phyloP scores from a whole-genome alignment of 2,797 vertebrate genomes.

The Danio jaintianensis region DNA sequence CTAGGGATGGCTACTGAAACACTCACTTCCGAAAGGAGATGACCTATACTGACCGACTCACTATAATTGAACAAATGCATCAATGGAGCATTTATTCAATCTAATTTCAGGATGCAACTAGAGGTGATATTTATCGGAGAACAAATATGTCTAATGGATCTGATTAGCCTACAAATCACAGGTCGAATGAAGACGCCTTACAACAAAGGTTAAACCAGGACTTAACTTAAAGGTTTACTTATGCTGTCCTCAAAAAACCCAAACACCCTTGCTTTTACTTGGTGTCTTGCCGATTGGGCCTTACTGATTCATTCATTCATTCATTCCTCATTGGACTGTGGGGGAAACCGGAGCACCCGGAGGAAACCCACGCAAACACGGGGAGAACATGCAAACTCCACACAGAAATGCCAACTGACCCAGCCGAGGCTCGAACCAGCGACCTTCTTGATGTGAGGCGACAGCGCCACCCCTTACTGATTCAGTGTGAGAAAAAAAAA shows the following conservation, averaged over 20 bases:
- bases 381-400: too few species aligned
- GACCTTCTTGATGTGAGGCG: too few species aligned
- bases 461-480: too few species aligned
- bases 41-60: slow-evolving; percentile 9
- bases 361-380: too few species aligned
- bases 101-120: slow-evolving; percentile 41
- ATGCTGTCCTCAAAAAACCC: slow-evolving; percentile 21
- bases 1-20: background rate
- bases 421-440: too few species aligned
- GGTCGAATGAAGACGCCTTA: slow-evolving; percentile 5
- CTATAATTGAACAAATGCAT: slow-evolving; percentile 29
- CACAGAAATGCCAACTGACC: too few species aligned
- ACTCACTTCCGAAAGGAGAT: background rate
- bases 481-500: background rate
- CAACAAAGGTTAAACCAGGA: slow-evolving; percentile 39
- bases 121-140: slow-evolving; percentile 30
- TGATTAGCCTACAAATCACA: slow-evolving; percentile 50
- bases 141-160: slow-evolving; percentile 51
- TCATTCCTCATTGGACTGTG: too few species aligned
- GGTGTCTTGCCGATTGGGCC: background rate
- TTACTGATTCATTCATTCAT: too few species aligned
- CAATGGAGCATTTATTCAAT: slow-evolving; percentile 37
- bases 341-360: too few species aligned
- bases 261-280: background rate
- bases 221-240: slow-evolving; percentile 24